Evolutionary conservation across 1,140 invertebrate genomes (phyloP).

Genomic region (Drosophila sp.): DNA sequence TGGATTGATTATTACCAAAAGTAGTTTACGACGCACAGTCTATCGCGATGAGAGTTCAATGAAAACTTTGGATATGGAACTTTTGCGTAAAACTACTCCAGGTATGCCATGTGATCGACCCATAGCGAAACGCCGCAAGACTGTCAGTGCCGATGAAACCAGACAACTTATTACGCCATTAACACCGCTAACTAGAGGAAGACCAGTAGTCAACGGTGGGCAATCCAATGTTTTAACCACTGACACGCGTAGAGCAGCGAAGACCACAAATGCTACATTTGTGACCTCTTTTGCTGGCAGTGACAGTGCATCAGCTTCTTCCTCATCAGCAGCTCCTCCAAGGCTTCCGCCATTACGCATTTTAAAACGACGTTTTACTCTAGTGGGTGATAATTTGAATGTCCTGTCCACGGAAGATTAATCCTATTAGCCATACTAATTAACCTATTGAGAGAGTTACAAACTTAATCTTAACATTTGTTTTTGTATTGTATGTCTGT

Average conservation of each 20-base stretch:
- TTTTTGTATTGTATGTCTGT: not conserved
- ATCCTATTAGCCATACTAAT: not conserved
- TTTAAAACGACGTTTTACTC: not conserved
- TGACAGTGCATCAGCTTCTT: not conserved
- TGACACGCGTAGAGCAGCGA: not conserved
- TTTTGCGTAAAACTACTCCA: conserved; percentile 21
- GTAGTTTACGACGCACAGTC: conserved; percentile 45
- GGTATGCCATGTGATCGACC: not conserved
- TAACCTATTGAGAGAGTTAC: not conserved
- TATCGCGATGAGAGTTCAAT: conserved; percentile 16
- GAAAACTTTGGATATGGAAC: conserved; percentile 29
- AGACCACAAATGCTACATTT: not conserved
- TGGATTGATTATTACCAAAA: conserved; percentile 61
- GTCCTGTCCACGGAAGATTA: not conserved
- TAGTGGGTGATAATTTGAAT: not conserved
- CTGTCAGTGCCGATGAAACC: not conserved
- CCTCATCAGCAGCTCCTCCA: not conserved
- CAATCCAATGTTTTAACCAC: too few species aligned
- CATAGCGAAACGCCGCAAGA: conserved; percentile 20
- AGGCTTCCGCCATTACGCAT: not conserved
- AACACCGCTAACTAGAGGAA: not conserved
- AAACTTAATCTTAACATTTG: not conserved
- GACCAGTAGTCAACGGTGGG: too few species aligned
- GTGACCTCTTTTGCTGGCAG: not conserved
- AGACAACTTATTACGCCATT: not conserved